phyloP scores from a whole-genome alignment of 2,797 vertebrate genomes.

The Passerculus sandwichensis region DNA sequence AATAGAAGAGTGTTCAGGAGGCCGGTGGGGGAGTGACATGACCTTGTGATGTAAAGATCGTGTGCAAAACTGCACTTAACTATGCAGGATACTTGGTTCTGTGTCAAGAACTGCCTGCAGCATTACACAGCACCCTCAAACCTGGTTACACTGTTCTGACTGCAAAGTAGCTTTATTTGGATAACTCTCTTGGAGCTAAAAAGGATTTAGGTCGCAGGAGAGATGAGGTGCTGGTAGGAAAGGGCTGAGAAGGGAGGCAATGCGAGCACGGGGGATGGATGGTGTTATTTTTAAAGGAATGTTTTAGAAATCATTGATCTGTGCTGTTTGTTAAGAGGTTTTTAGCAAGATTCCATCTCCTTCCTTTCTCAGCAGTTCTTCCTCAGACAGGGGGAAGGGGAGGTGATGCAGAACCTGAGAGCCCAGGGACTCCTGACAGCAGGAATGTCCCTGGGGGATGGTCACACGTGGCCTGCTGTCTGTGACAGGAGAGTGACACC shows the following conservation, averaged over 20 bases:
- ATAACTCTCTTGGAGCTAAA: slow-evolving; percentile 19
- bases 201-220: slow-evolving; percentile 41
- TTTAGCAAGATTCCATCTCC: background rate
- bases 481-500: background rate
- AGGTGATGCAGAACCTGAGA: background rate
- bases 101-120: slow-evolving; percentile 36
- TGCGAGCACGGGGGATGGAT: background rate
- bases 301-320: background rate
- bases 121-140: background rate
- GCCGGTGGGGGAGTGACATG: background rate
- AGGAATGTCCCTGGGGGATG: background rate
- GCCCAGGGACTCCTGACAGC: background rate
- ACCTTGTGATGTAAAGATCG: background rate
- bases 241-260: background rate
- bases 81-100: background rate
- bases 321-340: background rate
- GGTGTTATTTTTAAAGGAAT: background rate
- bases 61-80: background rate
- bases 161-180: slow-evolving; percentile 57
- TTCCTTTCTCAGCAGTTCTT: background rate
- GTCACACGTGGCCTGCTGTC: rapidly evolving
- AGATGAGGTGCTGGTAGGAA: background rate
- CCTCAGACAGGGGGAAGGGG: background rate
- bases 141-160: slow-evolving; percentile 3
- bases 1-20: slow-evolving; percentile 7